Conservation (phyloP, 2,888 invertebrate species). For the Cotesia congregata region DNA sequence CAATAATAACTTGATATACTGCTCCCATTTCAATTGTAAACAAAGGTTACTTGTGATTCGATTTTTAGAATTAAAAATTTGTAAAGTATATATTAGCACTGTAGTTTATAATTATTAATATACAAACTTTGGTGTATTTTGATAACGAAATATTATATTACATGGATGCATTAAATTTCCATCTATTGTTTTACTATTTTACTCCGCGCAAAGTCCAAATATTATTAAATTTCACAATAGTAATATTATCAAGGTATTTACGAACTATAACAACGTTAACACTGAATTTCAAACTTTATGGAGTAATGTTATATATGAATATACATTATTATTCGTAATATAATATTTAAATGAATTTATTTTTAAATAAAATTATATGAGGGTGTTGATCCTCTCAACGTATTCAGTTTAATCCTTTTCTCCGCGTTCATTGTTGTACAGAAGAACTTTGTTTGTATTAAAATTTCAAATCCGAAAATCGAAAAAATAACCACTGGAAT, state of each 20-base stretch:
- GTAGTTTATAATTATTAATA: not conserved
- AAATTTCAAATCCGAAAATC: not conserved
- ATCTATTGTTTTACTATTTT: not conserved
- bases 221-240: not conserved
- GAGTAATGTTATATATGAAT: not conserved
- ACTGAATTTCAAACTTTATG: not conserved
- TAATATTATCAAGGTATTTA: not conserved
- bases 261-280: not conserved
- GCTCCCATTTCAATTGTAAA: too few relatives aligned
- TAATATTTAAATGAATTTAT: not conserved
- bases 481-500: not conserved
- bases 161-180: not conserved
- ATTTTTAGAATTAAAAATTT: not conserved
- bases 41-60: too few relatives aligned
- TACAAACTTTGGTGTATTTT: not conserved
- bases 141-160: not conserved
- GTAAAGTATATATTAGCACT: not conserved
- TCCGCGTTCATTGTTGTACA: not conserved
- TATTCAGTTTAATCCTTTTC: not conserved
- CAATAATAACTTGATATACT: too few relatives aligned
- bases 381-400: not conserved
- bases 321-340: not conserved
- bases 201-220: not conserved
- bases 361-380: not conserved
- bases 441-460: not conserved